phyloP scores from a whole-genome alignment of 1,140 invertebrate genomes.

The Pseudomyrmex concolor region DNA sequence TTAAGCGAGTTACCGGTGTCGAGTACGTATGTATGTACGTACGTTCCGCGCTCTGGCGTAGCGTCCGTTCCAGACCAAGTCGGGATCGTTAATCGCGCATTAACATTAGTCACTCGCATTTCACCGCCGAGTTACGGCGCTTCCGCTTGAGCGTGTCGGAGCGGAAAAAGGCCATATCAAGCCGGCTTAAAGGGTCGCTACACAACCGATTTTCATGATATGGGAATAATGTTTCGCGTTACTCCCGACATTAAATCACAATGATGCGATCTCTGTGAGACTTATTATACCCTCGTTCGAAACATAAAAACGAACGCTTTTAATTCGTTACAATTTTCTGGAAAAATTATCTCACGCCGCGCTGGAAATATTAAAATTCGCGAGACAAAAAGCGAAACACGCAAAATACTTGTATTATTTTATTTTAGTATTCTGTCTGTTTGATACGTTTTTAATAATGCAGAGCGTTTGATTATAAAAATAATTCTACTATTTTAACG shows the following conservation, averaged over 20 bases:
- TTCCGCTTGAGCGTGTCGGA: conserved; percentile 11
- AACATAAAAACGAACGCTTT: no score
- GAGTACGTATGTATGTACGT: conserved; percentile 10
- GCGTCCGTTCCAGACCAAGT: neutral
- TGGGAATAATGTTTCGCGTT: conserved; percentile 7
- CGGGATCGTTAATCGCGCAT: conserved; percentile 39
- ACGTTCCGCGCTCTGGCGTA: neutral
- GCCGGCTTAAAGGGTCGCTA: neutral
- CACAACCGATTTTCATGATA: conserved; percentile 24
- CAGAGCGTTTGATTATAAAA: no score
- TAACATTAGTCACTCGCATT: conserved; percentile 51
- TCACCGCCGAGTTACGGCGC: conserved; percentile 4
- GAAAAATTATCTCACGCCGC: no score
- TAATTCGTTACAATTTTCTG: no score
- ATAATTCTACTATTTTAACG: no score
- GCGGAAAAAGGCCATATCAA: conserved; percentile 16
- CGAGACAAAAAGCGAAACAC: no score
- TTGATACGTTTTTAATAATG: no score
- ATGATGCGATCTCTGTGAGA: neutral
- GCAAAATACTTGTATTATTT: no score
- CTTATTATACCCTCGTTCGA: no score
- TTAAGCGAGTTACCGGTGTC: conserved; percentile 58
- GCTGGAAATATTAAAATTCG: no score
- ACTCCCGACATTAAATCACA: neutral
- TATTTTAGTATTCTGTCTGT: no score